Conservation (phyloP, 2,113 vertebrate species). For the Fukomys damarensis region DNA sequence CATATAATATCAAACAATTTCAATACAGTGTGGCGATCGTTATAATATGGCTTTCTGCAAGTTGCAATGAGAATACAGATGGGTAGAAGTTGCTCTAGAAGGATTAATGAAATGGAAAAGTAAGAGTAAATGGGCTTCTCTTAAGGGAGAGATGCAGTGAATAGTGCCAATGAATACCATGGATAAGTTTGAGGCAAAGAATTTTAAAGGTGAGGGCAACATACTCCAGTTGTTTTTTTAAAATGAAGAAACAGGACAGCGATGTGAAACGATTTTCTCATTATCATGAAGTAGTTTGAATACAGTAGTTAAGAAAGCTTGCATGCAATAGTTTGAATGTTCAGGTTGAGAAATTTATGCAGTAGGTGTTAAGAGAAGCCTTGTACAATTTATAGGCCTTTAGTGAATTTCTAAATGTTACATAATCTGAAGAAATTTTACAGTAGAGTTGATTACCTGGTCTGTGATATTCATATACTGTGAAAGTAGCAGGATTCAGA, state of each 20-base stretch:
- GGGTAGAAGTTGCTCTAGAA: neutral
- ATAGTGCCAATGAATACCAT: neutral
- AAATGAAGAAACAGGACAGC: neutral
- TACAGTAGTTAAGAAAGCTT: neutral
- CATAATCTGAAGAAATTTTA: neutral
- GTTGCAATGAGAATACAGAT: neutral
- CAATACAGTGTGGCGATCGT: neutral
- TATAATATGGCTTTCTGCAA: neutral
- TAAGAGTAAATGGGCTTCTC: neutral
- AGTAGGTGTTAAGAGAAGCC: neutral
- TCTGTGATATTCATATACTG: constrained; percentile 89
- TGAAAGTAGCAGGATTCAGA: constrained; percentile 88
- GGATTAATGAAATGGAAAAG: neutral
- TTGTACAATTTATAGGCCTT: neutral
- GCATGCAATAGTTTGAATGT: neutral
- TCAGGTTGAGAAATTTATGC: neutral
- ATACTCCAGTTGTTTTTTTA: neutral
- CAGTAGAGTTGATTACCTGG: constrained; percentile 84
- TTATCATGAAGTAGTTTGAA: neutral
- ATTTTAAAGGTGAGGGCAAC: neutral
- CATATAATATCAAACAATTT: neutral
- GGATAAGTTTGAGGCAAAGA: neutral
- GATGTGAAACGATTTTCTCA: neutral
- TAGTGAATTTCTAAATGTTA: neutral
- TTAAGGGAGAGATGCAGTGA: neutral